Conservation (phyloP, 2,888 invertebrate species). For the Meteorus cinctellus region DNA sequence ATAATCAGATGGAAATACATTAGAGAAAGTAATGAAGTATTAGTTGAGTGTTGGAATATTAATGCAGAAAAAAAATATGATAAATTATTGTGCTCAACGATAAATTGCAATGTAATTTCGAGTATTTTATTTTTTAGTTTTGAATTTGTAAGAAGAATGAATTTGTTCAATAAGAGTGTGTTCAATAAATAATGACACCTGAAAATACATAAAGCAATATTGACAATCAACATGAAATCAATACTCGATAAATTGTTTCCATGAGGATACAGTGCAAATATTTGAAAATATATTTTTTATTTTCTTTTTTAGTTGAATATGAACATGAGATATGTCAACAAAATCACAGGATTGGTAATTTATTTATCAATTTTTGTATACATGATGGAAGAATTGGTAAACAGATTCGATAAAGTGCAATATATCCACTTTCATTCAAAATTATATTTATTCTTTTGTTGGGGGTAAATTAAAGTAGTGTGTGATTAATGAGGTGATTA, state of each 20-base stretch:
- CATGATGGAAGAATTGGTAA: background rate
- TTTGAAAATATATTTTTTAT: background rate
- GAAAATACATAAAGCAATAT: conserved; percentile 1
- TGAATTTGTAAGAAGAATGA: too few relatives aligned
- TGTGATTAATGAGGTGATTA: conserved; percentile 41
- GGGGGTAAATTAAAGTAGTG: conserved; percentile 22
- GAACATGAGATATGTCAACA: background rate
- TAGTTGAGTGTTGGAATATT: too few relatives aligned
- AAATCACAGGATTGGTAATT: background rate
- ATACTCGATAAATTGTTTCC: background rate
- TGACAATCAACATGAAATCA: conserved; percentile 1
- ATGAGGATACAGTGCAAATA: background rate
- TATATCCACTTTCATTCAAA: background rate
- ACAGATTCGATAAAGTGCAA: too few relatives aligned
- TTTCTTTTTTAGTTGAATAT: background rate
- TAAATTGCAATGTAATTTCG: too few relatives aligned
- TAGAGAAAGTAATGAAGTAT: too few relatives aligned
- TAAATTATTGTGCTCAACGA: too few relatives aligned
- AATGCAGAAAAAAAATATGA: too few relatives aligned
- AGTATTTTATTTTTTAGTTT: too few relatives aligned
- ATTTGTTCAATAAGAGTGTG: background rate
- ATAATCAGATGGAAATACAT: too few relatives aligned
- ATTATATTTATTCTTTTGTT: background rate
- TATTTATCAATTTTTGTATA: background rate
- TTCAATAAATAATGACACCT: conserved; percentile 1